Evolutionary conservation across 2,797 vertebrate genomes (phyloP), one percentile per base, ranked within the genome.

Genomic region (Gila robusta): DNA sequence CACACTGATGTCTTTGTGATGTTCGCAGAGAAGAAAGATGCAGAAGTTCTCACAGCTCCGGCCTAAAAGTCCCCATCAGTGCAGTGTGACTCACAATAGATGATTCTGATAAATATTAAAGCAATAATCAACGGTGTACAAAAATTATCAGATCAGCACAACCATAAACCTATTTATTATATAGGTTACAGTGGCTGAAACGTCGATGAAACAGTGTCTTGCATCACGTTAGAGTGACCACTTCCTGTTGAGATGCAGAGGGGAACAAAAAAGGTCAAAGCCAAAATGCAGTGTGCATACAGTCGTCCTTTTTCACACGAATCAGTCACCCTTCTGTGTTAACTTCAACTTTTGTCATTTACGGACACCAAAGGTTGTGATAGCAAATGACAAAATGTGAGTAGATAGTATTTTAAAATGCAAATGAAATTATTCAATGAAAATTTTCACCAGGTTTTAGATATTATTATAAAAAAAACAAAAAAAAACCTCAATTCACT

Each of bases 171-270:
- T 81, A 69, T 35, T 52, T 52, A 49, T 49, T 49, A 49, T 49
- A 17, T 49, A 67, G 79, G 79, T 81, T 8, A 52, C 44, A 2
- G 5, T 7, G 3, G 62, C 62, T 81, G 6, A 67, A 49, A 2
- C 10, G 0, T 28, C 1, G 32, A 8, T 32, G 26, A 80, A 41
- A 67, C 8, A 0, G 3, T 32, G 12, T 21, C n/a, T 23, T 0
- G 1, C 39, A 66, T 81, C 64, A 69, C 28, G 12, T 81, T 69
- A 23, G 28, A 81, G 12, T 69, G 64, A 81, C 79, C 79, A 69
- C 64, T 81, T 81, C 79, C 79, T 81, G 64, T 69, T 37, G 28
- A 37, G 41, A 69, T 52, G 28, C 62, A 37, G 28, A 3, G 5
- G 6, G 4, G 77, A 44, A 17, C 16, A 79, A 62, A 64, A 49